Conservation (phyloP, 2,888 invertebrate species). For the Napeogenes inachia region DNA sequence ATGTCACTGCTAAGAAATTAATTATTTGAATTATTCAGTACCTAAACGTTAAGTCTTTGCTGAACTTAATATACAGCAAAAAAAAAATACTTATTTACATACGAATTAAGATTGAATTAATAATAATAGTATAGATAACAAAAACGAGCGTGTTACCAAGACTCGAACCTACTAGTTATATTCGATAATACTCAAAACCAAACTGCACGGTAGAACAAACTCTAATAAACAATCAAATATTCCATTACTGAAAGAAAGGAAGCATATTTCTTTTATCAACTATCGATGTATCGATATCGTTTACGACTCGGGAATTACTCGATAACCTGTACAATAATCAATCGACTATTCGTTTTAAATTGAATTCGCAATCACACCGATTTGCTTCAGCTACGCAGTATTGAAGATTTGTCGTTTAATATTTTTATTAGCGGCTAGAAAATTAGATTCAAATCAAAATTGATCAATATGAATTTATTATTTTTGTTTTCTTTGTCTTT, state of each 20-base stretch:
- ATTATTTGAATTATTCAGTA: too few species aligned
- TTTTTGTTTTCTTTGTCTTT: not conserved
- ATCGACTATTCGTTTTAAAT: constrained; percentile 11
- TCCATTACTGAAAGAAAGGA: not conserved
- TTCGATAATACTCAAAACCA: too few species aligned
- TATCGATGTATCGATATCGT: constrained; percentile 5
- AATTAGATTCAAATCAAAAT: constrained; percentile 8
- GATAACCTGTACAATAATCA: constrained; percentile 14
- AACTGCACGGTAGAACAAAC: not conserved
- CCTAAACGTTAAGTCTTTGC: too few species aligned
- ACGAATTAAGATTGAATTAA: too few species aligned
- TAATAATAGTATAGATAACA: too few species aligned
- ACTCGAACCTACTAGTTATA: too few species aligned
- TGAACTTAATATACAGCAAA: too few species aligned
- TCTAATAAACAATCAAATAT: constrained; percentile 1
- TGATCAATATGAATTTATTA: not conserved
- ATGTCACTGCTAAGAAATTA: too few species aligned
- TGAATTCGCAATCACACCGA: constrained; percentile 33
- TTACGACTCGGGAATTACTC: constrained; percentile 19
- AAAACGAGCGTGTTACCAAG: too few species aligned
- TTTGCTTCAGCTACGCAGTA: constrained; percentile 23
- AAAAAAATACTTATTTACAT: too few species aligned
- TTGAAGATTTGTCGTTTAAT: constrained; percentile 7
- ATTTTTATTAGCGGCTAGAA: constrained; percentile 2
- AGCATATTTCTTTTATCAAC: constrained; percentile 1